phyloP scores from a whole-genome alignment of 2,888 invertebrate genomes.

The Kuschelorhynchus macadamiae region DNA sequence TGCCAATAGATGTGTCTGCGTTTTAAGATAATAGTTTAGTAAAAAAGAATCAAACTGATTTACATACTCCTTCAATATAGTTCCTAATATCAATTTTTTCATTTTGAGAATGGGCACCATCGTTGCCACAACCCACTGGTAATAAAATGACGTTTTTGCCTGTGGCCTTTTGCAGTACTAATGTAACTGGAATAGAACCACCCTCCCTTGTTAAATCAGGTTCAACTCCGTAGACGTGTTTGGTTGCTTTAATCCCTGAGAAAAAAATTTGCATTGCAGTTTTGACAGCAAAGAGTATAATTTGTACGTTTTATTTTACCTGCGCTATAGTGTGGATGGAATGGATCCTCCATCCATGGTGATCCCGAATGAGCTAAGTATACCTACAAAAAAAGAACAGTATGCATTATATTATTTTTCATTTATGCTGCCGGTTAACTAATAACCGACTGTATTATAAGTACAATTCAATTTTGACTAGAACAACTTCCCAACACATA shows the following conservation, averaged over 20 bases:
- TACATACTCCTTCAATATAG: slow-evolving; percentile 92
- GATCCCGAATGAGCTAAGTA: slow-evolving; percentile 76
- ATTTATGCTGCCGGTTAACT: too few species aligned
- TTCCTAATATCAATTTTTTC: slow-evolving; percentile 95
- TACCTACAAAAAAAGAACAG: slow-evolving; percentile 56
- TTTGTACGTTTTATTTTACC: slow-evolving; percentile 71
- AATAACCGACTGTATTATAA: too few species aligned
- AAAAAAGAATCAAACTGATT: background rate
- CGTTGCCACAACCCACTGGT: slow-evolving; percentile 95
- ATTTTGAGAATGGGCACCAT: slow-evolving; percentile 99
- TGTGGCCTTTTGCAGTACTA: slow-evolving; percentile 93
- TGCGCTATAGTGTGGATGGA: slow-evolving; percentile 93
- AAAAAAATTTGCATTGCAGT: too few species aligned
- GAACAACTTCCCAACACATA: too few species aligned
- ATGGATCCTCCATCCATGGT: slow-evolving; percentile 94
- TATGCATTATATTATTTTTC: too few species aligned
- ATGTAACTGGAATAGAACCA: slow-evolving; percentile 96
- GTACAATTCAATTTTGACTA: too few species aligned
- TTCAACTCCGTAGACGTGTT: slow-evolving; percentile 88
- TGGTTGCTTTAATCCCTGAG: slow-evolving; percentile 76
- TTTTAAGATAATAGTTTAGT: too few species aligned
- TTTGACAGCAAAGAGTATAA: too few species aligned
- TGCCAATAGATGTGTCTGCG: too few species aligned
- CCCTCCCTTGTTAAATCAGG: slow-evolving; percentile 98
- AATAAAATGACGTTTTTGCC: slow-evolving; percentile 94